Evolutionary conservation across 1,140 invertebrate genomes (phyloP).

Genomic region (Scaptomyza graminum): DNA sequence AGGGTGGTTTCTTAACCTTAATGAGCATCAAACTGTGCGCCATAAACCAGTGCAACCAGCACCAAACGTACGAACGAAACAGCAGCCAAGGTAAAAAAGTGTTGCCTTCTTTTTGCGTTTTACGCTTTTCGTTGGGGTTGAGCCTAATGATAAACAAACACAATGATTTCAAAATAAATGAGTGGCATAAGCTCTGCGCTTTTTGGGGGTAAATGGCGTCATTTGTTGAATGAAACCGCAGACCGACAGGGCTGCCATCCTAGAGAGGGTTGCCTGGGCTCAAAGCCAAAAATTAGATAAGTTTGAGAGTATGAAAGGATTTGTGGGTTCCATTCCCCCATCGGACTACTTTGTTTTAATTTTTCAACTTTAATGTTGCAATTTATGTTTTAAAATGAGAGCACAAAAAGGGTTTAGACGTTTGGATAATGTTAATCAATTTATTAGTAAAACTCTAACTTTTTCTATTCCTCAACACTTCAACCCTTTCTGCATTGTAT

Average conservation of each 20-base stretch:
- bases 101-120: constrained; percentile 25
- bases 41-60: constrained; percentile 50
- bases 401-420: background rate
- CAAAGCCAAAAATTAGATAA: background rate
- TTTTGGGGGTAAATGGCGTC: constrained; percentile 39
- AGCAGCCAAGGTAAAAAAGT: constrained; percentile 21
- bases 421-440: background rate
- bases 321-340: constrained; percentile 16
- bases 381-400: too few species aligned
- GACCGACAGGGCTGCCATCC: constrained; percentile 16
- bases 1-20: constrained; percentile 55
- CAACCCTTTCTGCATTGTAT: too few species aligned
- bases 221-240: constrained; percentile 49
- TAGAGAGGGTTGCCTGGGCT: constrained; percentile 14
- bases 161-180: constrained; percentile 55
- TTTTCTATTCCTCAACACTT: too few species aligned
- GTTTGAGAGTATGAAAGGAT: constrained; percentile 16
- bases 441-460: too few species aligned
- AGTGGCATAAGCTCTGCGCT: constrained; percentile 48
- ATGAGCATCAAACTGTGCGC: constrained; percentile 55
- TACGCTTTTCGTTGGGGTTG: background rate
- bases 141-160: constrained; percentile 52
- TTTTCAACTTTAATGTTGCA: background rate
- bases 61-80: background rate
- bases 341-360: constrained; percentile 21